Base-by-base conservation (phyloP, 1,140 invertebrate genomes). In the Caenorhabditis remanei region DNA sequence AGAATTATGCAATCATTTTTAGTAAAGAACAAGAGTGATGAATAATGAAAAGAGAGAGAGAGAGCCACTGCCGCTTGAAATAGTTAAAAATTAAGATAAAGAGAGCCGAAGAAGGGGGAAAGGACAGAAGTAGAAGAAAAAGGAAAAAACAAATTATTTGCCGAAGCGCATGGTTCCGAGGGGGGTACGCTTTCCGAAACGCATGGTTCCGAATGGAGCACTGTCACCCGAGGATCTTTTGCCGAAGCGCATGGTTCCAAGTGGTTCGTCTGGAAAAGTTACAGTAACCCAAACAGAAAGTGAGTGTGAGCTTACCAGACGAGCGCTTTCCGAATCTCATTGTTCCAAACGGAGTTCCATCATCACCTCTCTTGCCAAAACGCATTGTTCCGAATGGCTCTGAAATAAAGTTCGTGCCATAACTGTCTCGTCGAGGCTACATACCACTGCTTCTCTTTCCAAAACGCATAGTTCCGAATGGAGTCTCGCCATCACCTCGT, bases 231-330 rank as follows among this genome's bases (percentile, higher is more conserved):
- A 79, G 14, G 83, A 50, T 55, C 85, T 53, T 48, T 90, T 87
- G 13, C 91, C 91, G 58, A 92, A 92, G 19, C 91, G 87, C 91
- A 92, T 92, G 8, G 92, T 92, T 61, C 91, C 91, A 48, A 92
- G 90, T 16, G 91, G 89, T 50, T 88, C 86, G 2, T 87, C 84
- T 75, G n/a, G 46, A 67, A 65, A 24, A 16, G 9, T 71, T 14
- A 53, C 3, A 13, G 13, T 50, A 43, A 61, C 11, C 16, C 32
- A 40, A 21, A 67, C 4, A 4, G 4, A 21, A 41, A 50, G 0
- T 0, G 1, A 2, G 55, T n/a, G 13, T 55, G 11, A 41, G 2
- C 19, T 40, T 24, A 79, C 55, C 40, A 24, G 41, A 46, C 16
- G 85, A n/a, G 32, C 90, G 87, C 58, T 91, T 91, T 21, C 91